Base-by-base conservation (phyloP, 2,888 invertebrate genomes). In the Aquatica leii region DNA sequence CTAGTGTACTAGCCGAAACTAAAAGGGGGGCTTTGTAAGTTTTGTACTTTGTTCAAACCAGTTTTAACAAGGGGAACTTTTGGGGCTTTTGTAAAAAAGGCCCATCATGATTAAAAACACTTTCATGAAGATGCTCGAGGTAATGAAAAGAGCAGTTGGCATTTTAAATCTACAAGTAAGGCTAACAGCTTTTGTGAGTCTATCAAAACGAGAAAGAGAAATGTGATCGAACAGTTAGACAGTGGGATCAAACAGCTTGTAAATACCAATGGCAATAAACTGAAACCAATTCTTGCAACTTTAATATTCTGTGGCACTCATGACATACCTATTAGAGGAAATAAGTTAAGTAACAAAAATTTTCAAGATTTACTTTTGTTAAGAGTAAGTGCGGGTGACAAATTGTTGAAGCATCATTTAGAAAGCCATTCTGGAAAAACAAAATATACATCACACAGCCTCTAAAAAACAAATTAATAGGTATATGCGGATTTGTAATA, bases 321-420 rank as follows among this genome's bases (percentile, higher is more conserved):
- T 14, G n/a, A 40, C 40, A 40, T 40, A 40, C 14, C 40, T n/a
- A 40, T 40, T 40, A 40, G 40, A 14, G 40, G 40, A 3, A 40
- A 14, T 4, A 4, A 8, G 3, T 40, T 12, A 6, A 9, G 9
- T 31, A 14, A 40, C 5, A 12, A 12, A 40, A 40, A 12, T 40
- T 40, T 40, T 40, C 4, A 40, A n/a, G 40, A 40, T 40, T 40
- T 40, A 40, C 40, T 40, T 40, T 12, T 40, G 40, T 40, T 40
- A 6, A 40, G 40, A n/a, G 40, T 14, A 12, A 40, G n/a, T 40
- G 4, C 40, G 4, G 40, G 40, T 40, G 40, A 40, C 40, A 40
- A 40, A n/a, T 4, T 40, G 14, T 40, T 40, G 40, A 12, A 40
- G 14, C 8, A 14, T 8, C 11, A 40, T 40, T 40, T 40, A 40